Base-by-base conservation (phyloP, 2,797 vertebrate genomes). In the Poecilia wingei region DNA sequence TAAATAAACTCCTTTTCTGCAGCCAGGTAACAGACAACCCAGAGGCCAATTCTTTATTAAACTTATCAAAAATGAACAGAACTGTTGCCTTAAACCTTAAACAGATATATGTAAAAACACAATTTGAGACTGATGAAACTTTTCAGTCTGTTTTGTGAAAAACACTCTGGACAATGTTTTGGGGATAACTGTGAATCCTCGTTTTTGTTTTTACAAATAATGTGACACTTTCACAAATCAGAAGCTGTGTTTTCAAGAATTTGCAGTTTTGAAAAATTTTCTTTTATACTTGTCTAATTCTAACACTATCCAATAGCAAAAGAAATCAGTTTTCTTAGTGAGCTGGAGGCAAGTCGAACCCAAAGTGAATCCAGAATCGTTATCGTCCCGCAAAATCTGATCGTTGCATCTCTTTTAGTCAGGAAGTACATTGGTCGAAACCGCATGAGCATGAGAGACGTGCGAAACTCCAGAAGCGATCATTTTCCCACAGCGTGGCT, bases 381-480 rank as follows among this genome's bases (percentile, higher is more conserved):
- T 41, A 41, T 68, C 9, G 64, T 4, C 64, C 36, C 4, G 36
- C 20, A 25, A 41, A 68, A 68, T 68, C 36, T 68, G 20, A 68
- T 41, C 1, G 20, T 10, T 41, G 36, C 64, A 41, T 68, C 20
- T 41, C 64, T 68, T 68, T 68, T 41, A 41, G 64, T 41, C 64
- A 13, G 31, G 28, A 22, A 36, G 13, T 79, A 46, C 22, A 33
- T 4, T 57, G 39, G 43, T 78, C 71, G 22, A 76, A 74, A 51
- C 36, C 51, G 55, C 9, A 0, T 46, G 77, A 82, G 79, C 77
- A n/a, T 69, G 43, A 78, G 46, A 41, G 28, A 74, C 78, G 47
- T 78, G 78, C 77, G 55, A 76, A 84, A 78, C 9, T 41, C 9
- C 66, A 69, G 69, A n/a, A 81, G 83, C 78, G 70, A 81, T 86